Conservation (phyloP, 2,113 vertebrate species). For the Struthio camelus region DNA sequence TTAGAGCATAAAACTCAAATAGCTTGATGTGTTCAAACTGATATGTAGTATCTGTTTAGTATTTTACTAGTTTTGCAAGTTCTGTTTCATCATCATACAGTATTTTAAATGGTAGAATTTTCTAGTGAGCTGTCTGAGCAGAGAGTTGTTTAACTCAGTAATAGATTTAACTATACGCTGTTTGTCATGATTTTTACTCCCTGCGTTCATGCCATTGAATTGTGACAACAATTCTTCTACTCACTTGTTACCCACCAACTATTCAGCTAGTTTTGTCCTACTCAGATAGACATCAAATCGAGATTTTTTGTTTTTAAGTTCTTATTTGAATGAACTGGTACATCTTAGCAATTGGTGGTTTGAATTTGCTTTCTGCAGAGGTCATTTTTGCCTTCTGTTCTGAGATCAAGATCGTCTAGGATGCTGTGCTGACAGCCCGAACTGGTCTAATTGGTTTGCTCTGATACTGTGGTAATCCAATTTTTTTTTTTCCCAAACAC, state of each 20-base stretch:
- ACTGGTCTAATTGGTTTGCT: background rate
- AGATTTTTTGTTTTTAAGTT: background rate
- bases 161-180: background rate
- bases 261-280: constrained; percentile 1
- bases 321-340: background rate
- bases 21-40: background rate
- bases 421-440: background rate
- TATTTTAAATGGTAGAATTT: constrained; percentile 33
- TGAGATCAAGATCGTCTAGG: background rate
- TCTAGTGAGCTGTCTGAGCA: constrained; percentile 22
- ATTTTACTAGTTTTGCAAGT: background rate
- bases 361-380: background rate
- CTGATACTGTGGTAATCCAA: background rate
- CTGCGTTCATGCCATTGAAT: background rate
- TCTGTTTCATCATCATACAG: background rate
- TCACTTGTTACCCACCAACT: constrained; percentile 8
- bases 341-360: background rate
- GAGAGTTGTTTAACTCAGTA: background rate
- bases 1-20: background rate
- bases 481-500: background rate
- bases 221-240: constrained; percentile 36
- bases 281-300: background rate
- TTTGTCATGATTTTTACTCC: background rate
- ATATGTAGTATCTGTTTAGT: background rate
- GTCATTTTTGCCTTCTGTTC: background rate